These are phyloP conservation scores for Crocallis elinguaria DNA, from an alignment of 2,888 invertebrate species.

Conservation along the genomic window DNA sequence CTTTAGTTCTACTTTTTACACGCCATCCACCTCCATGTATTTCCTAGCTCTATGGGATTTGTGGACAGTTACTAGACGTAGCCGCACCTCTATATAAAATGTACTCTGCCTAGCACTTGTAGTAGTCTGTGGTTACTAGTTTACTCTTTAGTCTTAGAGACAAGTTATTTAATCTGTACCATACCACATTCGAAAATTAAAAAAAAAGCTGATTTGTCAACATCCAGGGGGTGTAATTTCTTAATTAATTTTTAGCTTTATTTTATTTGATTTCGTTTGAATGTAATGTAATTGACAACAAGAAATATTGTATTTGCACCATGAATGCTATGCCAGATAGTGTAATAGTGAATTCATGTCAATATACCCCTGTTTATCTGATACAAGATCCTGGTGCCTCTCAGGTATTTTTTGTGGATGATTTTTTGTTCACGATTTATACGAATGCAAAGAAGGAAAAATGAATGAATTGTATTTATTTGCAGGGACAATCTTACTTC, in stretches of 20 bases:
- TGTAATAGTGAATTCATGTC: conserved; percentile 72
- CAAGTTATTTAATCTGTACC: background rate
- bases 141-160: too few relatives aligned
- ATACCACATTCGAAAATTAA: background rate
- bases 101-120: too few relatives aligned
- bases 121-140: too few relatives aligned
- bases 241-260: conserved; percentile 41
- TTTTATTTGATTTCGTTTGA: conserved; percentile 36
- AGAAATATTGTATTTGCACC: conserved; percentile 42
- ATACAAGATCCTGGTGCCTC: conserved; percentile 72
- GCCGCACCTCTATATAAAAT: too few relatives aligned
- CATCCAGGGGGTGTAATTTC: conserved; percentile 41
- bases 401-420: conserved; percentile 63
- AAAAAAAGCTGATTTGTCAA: conserved; percentile 38
- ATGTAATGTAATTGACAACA: conserved; percentile 49
- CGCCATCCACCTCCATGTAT: too few relatives aligned
- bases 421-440: conserved; percentile 30
- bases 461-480: conserved; percentile 37
- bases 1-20: too few relatives aligned
- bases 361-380: conserved; percentile 76
- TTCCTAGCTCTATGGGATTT: too few relatives aligned
- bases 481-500: conserved; percentile 69
- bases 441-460: background rate
- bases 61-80: too few relatives aligned
- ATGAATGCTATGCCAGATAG: conserved; percentile 70